phyloP scores from a whole-genome alignment of 2,888 invertebrate species.

The Timema cristinae region DNA sequence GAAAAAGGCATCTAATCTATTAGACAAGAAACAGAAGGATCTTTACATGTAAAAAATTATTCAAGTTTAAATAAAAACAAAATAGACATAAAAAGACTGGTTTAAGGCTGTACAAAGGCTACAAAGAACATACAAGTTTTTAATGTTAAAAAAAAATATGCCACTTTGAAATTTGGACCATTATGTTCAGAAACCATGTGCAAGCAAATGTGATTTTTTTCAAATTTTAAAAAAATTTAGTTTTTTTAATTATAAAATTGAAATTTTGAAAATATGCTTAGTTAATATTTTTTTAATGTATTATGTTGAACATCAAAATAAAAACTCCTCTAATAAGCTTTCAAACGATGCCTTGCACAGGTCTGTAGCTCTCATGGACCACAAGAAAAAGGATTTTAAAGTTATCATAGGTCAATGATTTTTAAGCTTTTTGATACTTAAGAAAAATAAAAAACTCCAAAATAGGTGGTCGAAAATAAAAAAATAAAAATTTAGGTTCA shows the following conservation, averaged over 20 bases:
- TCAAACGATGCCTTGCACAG: not conserved
- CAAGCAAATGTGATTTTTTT: not conserved
- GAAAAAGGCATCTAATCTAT: not conserved
- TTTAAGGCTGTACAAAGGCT: not conserved
- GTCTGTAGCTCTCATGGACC: too few relatives aligned
- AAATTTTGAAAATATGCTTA: not conserved
- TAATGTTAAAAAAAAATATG: not conserved
- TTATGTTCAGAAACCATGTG: not conserved
- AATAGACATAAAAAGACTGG: not conserved
- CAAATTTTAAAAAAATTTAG: not conserved
- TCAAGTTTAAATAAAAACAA: not conserved
- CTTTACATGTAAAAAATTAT: not conserved
- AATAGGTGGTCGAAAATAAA: too few relatives aligned
- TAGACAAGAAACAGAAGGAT: not conserved
- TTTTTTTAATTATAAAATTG: not conserved
- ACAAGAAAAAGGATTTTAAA: too few relatives aligned
- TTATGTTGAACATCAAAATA: not conserved
- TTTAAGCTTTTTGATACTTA: too few relatives aligned
- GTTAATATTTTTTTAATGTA: not conserved
- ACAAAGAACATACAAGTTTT: not conserved
- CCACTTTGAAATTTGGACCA: slow-evolving; percentile 3
- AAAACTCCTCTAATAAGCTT: not conserved
- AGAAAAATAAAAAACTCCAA: too few relatives aligned
- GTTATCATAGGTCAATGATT: too few relatives aligned
- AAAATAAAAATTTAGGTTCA: too few relatives aligned